Base-by-base conservation (phyloP, 2,797 vertebrate genomes). In the Oophaga sylvatica region DNA sequence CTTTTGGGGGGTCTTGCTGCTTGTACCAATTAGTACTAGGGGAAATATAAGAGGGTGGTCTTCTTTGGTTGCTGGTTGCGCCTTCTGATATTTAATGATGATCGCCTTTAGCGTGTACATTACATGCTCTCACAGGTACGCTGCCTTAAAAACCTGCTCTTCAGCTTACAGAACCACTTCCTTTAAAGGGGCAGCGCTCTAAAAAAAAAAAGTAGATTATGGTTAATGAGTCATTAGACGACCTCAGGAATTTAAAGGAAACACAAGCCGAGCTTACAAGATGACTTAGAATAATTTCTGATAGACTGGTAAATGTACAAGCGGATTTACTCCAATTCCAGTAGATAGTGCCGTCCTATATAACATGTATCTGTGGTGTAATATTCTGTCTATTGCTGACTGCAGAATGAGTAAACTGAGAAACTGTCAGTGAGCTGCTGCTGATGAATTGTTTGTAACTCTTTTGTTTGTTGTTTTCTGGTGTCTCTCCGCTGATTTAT, bases 61-160 rank as follows among this genome's bases (percentile, higher is more conserved):
- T 11, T 15, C 57, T 59, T 59, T 17, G 48, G 8, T 7, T 71
- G 31, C 9, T n/a, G 10, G 41, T 75, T 5, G 20, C 5, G 71
- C 41, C 4, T 2, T 75, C 11, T 5, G 41, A 26, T 10, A 48
- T 2, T 19, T 5, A 20, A 77, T 56, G 53, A 76, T 15, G 0
- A 2, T 22, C 75, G 45, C 22, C 20, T n/a, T 53, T 53, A 56
- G 22, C 5, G 22, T 56, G 4, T 77, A 16, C 75, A 56, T 56
- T 77, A 56, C 75, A 56, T 56, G 59, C 35, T 11, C 4, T 75
- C 60, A 56, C 68, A 87, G 59, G 86, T 65, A 76, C n/a, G 48
- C 9, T 8, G 60, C 45, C 17, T 67, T 81, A 26, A n/a, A 78
- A 87, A 87, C 86, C 86, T 87, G 86, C 80, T 83, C 78, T 83